Evolutionary conservation across 53 echinoderm and acorn worm species (phyloP).

Genomic region (Temnopleurus reevesii): DNA sequence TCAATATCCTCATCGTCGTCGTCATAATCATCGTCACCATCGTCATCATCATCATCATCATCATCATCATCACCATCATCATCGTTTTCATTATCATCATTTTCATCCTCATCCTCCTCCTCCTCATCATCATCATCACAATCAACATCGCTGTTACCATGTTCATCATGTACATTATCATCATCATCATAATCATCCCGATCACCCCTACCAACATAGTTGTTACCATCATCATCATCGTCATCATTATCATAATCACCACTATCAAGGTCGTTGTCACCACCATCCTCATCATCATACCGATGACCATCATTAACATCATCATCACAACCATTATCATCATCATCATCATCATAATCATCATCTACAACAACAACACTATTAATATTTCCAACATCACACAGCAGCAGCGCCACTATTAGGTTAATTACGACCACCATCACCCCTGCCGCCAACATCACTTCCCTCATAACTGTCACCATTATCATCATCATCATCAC

Average conservation of each 20-base stretch:
- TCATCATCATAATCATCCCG: background rate
- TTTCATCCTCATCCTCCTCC: background rate
- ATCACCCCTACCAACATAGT: background rate
- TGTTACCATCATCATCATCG: background rate
- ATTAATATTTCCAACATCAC: background rate
- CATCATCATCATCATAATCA: background rate
- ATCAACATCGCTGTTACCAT: conserved; percentile 1
- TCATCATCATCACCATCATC: background rate
- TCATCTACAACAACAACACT: background rate
- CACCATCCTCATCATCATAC: background rate
- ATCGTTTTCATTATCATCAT: background rate
- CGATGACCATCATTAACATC: background rate
- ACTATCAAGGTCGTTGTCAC: background rate
- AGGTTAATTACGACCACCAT: background rate
- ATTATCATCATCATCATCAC: background rate
- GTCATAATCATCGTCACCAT: background rate
- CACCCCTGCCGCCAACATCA: background rate
- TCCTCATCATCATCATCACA: background rate
- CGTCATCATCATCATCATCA: background rate
- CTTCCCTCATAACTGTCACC: background rate
- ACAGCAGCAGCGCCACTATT: background rate
- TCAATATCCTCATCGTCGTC: background rate
- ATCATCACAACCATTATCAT: background rate
- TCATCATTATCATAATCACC: background rate
- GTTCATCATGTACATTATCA: background rate